Conservation (phyloP, 1,140 invertebrate genomes). For the Idris sp. region DNA sequence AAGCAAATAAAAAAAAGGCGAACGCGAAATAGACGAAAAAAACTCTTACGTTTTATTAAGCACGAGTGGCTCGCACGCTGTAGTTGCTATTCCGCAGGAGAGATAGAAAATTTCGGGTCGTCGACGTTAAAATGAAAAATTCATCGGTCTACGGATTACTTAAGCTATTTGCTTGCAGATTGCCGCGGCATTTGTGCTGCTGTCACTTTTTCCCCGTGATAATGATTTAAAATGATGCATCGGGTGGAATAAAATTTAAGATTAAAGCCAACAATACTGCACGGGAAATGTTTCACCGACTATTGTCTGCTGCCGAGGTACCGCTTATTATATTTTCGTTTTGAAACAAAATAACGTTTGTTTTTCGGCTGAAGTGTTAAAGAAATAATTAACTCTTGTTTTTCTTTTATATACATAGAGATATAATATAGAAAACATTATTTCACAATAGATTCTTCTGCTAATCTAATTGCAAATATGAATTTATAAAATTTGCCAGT, state of each 20-base stretch:
- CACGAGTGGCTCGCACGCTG: conserved; percentile 39
- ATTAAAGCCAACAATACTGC: conserved; percentile 50
- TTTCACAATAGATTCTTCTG: too few relatives aligned
- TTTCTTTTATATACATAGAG: not conserved
- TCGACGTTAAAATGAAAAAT: conserved; percentile 64
- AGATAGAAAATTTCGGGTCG: conserved; percentile 60
- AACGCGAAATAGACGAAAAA: conserved; percentile 53
- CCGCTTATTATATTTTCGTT: conserved; percentile 34
- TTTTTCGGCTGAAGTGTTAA: conserved; percentile 1
- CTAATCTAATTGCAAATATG: too few relatives aligned
- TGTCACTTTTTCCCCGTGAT: conserved; percentile 49
- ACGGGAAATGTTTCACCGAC: conserved; percentile 36
- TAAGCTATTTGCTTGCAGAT: conserved; percentile 62
- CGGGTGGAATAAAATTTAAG: conserved; percentile 51
- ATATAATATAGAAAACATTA: too few relatives aligned
- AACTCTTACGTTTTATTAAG: conserved; percentile 58
- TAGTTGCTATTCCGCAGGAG: conserved; percentile 53
- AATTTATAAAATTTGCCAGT: conserved; percentile 13
- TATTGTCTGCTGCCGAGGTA: conserved; percentile 11
- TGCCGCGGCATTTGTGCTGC: conserved; percentile 53
- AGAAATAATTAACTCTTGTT: too few relatives aligned
- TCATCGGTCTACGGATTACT: conserved; percentile 62
- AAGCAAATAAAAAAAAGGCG: conserved; percentile 41
- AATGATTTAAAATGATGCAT: conserved; percentile 58
- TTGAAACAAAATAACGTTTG: too few relatives aligned